Evolutionary conservation across 2,797 vertebrate genomes (phyloP).

Genomic region (Argya squamiceps): DNA sequence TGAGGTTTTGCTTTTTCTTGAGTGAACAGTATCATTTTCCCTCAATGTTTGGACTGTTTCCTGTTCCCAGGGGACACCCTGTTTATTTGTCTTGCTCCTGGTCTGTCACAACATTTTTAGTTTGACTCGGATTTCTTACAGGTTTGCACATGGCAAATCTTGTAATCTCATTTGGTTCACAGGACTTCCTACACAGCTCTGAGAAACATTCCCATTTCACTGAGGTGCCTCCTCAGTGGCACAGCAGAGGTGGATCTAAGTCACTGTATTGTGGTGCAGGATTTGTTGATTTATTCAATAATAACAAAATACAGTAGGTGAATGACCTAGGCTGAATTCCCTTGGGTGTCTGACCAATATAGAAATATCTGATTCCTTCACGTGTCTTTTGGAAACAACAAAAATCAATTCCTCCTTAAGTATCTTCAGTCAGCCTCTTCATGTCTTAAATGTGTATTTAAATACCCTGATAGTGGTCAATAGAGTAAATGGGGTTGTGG

Average conservation of each 20-base stretch:
- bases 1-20: neutral
- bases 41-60: neutral
- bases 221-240: neutral
- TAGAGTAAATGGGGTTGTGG: neutral
- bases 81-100: conserved; percentile 5
- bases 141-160: neutral
- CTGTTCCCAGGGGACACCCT: neutral
- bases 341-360: neutral
- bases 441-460: neutral
- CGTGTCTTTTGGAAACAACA: neutral
- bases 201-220: neutral
- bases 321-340: neutral
- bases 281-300: neutral
- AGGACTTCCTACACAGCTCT: neutral
- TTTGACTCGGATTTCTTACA: neutral
- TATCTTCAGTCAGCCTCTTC: neutral
- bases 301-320: neutral
- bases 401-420: neutral
- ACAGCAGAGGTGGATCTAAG: neutral
- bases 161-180: conserved; percentile 18
- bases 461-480: neutral
- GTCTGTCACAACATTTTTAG: neutral
- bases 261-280: neutral
- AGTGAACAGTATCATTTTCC: neutral
- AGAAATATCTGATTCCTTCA: neutral